Evolutionary conservation across 2,113 vertebrate species (phyloP).

Genomic region (Heptranchias perlo): DNA sequence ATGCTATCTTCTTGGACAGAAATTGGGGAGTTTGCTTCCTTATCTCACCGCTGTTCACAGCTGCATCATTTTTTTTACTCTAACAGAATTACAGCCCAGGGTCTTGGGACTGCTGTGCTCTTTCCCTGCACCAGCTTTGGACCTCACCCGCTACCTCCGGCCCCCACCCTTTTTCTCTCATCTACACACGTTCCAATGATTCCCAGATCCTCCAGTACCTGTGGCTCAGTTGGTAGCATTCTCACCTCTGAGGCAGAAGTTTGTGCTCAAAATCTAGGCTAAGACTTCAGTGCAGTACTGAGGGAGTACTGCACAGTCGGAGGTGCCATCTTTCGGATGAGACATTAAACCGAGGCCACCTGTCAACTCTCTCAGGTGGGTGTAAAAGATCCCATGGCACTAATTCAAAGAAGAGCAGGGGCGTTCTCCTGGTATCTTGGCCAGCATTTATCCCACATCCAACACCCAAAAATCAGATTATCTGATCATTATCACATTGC

Average conservation of each 20-base stretch:
- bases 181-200: background rate
- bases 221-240: background rate
- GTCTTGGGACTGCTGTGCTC: background rate
- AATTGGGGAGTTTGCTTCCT: background rate
- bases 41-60: background rate
- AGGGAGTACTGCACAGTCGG: too few species aligned
- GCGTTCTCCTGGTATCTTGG: too few species aligned
- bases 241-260: background rate
- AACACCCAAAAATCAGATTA: too few species aligned
- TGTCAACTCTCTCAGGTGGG: too few species aligned
- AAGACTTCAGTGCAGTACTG: background rate
- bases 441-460: too few species aligned
- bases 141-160: background rate
- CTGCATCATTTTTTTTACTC: background rate
- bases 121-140: background rate
- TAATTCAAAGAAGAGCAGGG: too few species aligned
- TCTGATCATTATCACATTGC: too few species aligned
- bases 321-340: too few species aligned
- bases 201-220: background rate
- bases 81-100: background rate
- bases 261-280: background rate
- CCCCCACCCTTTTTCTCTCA: too few species aligned
- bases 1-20: background rate
- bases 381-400: too few species aligned
- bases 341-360: too few species aligned